Evolutionary conservation across 1,140 invertebrate genomes (phyloP), one percentile per base, ranked within the genome.

Genomic region (Hyles euphorbiae): DNA sequence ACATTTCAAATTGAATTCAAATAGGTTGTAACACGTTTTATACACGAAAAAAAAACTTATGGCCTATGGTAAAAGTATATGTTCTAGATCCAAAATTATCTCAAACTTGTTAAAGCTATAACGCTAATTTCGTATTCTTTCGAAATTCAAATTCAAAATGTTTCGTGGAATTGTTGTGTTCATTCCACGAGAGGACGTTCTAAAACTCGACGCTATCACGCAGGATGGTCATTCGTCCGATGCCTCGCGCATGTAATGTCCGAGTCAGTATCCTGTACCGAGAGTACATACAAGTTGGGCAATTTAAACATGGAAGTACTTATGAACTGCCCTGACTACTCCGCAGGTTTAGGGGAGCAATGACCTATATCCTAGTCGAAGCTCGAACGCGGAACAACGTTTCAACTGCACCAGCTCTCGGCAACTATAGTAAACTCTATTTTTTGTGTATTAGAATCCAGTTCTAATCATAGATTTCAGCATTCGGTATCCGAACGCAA

Each of bases 321-420:
- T 85, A 78, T 74, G 74, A 83, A 87, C 80, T 74, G 82, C 81
- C 82, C 82, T 72, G 82, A 83, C 83, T 83, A 68, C 81, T 83
- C 73, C 68, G 62, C 81, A 86, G 81, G 79, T 88, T 88, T 88
- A 88, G 85, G 85, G 85, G 85, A 88, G 85, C 85, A 88, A 82
- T 83, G 85, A 88, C 85, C 85, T 86, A 88, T 88, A 88, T 88
- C 85, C 85, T 88, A 86, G 85, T 69, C 71, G 71, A 68, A 64
- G 65, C 65, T 47, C 70, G 67, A 65, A 60, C 68, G 64, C 58
- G 60, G 62, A 70, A 79, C 68, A 83, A 82, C 76, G 80, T 63
- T 67, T 52, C 68, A 83, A 83, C 73, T 69, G 63, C 74, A 70
- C 63, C 53, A 57, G 58, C 62, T 63, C 63, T 53, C 55, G 58